Evolutionary conservation across 2,888 invertebrate species (phyloP).

Genomic region (Caenorhabditis auriculariae): DNA sequence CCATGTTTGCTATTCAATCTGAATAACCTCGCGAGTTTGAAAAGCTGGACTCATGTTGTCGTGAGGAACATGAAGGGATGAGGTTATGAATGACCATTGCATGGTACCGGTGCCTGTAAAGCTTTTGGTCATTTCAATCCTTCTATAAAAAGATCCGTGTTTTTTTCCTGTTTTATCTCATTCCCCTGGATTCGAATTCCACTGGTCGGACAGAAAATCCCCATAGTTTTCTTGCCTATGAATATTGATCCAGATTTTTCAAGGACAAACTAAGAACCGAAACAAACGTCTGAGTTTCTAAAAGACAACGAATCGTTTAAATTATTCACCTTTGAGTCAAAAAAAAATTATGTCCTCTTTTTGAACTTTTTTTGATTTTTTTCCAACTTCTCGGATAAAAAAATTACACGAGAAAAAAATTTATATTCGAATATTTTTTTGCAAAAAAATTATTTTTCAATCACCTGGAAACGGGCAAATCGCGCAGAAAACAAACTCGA

Average conservation of each 20-base stretch:
- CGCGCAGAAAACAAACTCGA: slow-evolving; percentile 92
- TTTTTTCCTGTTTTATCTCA: no score
- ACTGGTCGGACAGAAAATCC: no score
- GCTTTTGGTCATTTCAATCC: not conserved
- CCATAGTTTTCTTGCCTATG: not conserved
- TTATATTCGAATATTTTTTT: no score
- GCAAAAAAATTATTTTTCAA: not conserved
- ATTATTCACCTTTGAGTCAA: not conserved
- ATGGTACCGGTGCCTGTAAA: slow-evolving; percentile 30
- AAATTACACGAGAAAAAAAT: not conserved
- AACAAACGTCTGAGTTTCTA: not conserved
- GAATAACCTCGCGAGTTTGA: no score
- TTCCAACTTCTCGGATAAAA: no score
- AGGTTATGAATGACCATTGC: slow-evolving; percentile 42
- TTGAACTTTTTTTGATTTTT: not conserved
- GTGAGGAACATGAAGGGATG: no score
- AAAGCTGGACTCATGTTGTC: no score
- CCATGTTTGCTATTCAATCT: no score
- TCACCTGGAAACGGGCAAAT: slow-evolving; percentile 70
- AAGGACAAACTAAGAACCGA: not conserved
- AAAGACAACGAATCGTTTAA: not conserved
- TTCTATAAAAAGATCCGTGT: no score
- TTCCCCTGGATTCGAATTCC: no score
- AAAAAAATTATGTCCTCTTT: not conserved
- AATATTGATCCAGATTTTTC: not conserved